Evolutionary conservation across 2,888 invertebrate genomes (phyloP), one percentile per base, ranked within the genome.

Genomic region (Mimumesa dahlbomi): DNA sequence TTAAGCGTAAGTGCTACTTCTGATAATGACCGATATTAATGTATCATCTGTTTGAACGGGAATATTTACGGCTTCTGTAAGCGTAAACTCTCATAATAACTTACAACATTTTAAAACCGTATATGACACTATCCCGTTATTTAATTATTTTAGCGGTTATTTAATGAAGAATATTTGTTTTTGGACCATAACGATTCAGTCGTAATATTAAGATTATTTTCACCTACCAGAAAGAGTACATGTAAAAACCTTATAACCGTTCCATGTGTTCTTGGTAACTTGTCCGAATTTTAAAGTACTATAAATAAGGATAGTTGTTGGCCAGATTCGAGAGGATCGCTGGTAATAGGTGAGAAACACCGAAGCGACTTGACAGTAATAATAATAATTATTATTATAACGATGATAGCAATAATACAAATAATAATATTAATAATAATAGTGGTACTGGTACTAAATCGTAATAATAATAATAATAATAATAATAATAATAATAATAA

Each of bases 341-440:
- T 38, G 38, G 9, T 7, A 42, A 52, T 2, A 52, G 54, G 11
- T 42, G 31, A 43, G 6, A 36, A 43, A 64, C 22, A 50, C 11
- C 40, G 42, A 18, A 16, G 31, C 6, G 31, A 19, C 22, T 57
- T 81, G 82, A 82, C 82, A 82, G 83, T 84, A 86, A 82, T 83
- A 85, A 83, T 85, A 85, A 85, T 84, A 73, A 85, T 85, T 83
- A 84, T 83, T 85, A 85, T 86, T 84, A 82, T 86, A 85, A 86
- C 85, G 85, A 84, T 84, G 85, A 83, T 85, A 84, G 81, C 78
- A 85, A 85, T 85, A 85, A 84, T 85, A 85, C 85, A 84, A 85
- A 87, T 88, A 86, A 85, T 87, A 85, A 84, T 84, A 87, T 85
- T 85, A 85, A 85, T 87, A 84, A 83, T 81, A 84, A 81, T 85